phyloP scores from a whole-genome alignment of 2,113 vertebrate species.

The Neoarius graeffei region DNA sequence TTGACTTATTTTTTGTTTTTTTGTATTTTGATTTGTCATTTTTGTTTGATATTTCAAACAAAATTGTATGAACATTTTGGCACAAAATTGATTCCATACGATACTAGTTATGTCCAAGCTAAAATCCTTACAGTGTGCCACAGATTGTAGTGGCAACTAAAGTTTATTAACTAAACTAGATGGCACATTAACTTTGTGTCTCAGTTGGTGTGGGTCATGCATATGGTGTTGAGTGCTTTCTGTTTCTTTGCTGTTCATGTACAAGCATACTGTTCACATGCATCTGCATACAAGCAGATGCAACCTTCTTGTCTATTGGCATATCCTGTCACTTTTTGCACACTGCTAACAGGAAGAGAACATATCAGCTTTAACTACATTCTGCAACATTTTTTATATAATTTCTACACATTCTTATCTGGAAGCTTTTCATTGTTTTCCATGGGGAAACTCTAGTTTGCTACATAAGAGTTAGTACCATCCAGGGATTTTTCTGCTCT shows the following conservation, averaged over 20 bases:
- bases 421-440: not conserved
- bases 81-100: too few relatives aligned
- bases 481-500: not conserved
- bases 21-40: too few relatives aligned
- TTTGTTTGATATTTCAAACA: too few relatives aligned
- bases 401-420: not conserved
- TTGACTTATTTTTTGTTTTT: too few relatives aligned
- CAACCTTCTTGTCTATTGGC: not conserved
- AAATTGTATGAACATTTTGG: too few relatives aligned
- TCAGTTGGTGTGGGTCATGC: too few relatives aligned
- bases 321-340: not conserved
- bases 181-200: not conserved
- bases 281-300: not conserved
- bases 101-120: not conserved
- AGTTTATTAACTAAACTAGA: not conserved
- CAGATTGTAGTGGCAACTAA: not conserved
- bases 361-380: not conserved
- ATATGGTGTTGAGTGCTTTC: not conserved
- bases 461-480: not conserved
- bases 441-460: not conserved
- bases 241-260: not conserved
- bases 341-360: not conserved
- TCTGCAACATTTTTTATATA: not conserved
- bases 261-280: not conserved
- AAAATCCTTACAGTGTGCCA: not conserved